Evolutionary conservation across 1,140 invertebrate species (phyloP), one percentile per base, ranked within the genome.

Genomic region (Musca vetustissima): DNA sequence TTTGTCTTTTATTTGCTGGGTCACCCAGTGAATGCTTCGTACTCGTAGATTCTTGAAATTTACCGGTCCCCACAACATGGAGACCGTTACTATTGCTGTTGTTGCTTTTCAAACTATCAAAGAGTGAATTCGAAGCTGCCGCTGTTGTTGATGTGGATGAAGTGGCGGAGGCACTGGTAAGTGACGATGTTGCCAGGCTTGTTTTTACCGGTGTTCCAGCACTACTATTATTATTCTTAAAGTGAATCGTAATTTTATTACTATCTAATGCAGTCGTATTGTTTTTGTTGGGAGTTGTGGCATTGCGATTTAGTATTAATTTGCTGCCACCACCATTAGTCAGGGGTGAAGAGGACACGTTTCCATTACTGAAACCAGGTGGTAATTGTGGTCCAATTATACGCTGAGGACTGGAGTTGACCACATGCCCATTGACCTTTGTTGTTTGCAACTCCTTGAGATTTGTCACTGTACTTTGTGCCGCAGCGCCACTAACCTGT

Each of bases 331-430:
- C 55, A n/a, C 43, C 66, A 15, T 49, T 43, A 19, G 49, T 48
- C 7, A 53, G 74, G 0, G 78, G 73, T 55, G 57, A 36, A 7
- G 32, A 32, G 1, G 55, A 59, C 13, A 52, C 22, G 32, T 47
- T 65, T 15, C 17, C 19, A 22, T 65, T 65, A 17, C 22, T 52
- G 13, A 73, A 7, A 72, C 72, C 73, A 72, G 72, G 9, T 43
- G 78, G 78, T 25, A 80, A 52, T 55, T 80, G 78, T 1, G 78
- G 78, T 1, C 78, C 78, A 64, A 80, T 80, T 43, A 80, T 73
- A 13, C 75, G 75, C 15, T 64, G 72, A 48, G 15, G 73, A 55
- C 28, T 66, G 70, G 36, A 77, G 17, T 32, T 76, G 1, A 48
- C n/a, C 1, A 25, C 47, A 61, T 61, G 57, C 11, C 57, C 57